Evolutionary conservation across 2,113 vertebrate genomes (phyloP).

Genomic region (Periophthalmus modestus): DNA sequence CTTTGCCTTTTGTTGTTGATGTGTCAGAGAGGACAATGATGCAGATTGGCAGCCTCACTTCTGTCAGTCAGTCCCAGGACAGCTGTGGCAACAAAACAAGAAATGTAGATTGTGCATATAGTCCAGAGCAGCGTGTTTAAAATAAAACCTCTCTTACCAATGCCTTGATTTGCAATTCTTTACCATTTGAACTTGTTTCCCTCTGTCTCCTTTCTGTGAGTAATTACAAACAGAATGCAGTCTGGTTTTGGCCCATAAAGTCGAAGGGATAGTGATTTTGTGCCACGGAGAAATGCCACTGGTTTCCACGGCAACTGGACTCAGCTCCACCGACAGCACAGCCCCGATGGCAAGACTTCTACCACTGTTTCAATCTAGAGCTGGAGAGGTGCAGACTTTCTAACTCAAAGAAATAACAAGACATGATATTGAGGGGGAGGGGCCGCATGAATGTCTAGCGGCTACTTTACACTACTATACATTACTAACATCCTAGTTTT

Average conservation of each 20-base stretch:
- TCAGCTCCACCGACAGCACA: conserved; percentile 36
- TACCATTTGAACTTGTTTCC: background rate
- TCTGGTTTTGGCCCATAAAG: conserved; percentile 21
- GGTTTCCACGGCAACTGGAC: conserved; percentile 53
- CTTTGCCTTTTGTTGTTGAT: too few species aligned
- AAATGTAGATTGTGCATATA: too few species aligned
- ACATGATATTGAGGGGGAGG: too few species aligned
- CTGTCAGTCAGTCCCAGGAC: too few species aligned
- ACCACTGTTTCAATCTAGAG: conserved; percentile 30
- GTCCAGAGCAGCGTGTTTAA: background rate
- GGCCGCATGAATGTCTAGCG: too few species aligned
- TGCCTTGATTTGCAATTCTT: background rate
- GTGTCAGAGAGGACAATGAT: too few species aligned
- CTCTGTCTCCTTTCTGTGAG: background rate
- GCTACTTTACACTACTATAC: too few species aligned
- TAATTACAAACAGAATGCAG: conserved; percentile 6
- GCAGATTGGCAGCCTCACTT: too few species aligned
- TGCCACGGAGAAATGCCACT: conserved; percentile 11
- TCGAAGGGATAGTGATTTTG: conserved; percentile 1
- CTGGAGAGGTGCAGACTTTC: conserved; percentile 31
- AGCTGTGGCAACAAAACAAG: too few species aligned
- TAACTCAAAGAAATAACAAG: too few species aligned
- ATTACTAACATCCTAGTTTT: too few species aligned
- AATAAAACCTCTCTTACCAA: background rate
- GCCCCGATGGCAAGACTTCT: conserved; percentile 38